These are phyloP conservation scores for Choristoneura rosaceana DNA, from an alignment of 2,888 invertebrate genomes.

Conservation along the genomic window DNA sequence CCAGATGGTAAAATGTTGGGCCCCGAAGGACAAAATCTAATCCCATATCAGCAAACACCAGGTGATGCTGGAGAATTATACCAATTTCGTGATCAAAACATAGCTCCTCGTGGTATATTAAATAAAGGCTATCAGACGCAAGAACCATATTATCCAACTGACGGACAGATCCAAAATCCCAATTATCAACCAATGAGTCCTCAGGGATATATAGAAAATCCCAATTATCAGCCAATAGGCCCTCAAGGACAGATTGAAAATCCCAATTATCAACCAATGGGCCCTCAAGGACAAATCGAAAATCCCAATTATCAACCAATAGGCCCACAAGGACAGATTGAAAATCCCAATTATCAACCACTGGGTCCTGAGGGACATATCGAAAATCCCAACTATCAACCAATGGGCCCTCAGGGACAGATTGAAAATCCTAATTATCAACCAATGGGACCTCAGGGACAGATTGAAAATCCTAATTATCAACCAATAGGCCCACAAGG, in stretches of 20 bases:
- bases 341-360: not conserved
- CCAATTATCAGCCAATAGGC: no score
- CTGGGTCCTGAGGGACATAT: not conserved
- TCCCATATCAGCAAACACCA: not conserved
- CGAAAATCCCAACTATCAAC: not conserved
- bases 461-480: not conserved
- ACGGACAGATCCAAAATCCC: no score
- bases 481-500: not conserved
- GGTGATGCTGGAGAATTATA: not conserved
- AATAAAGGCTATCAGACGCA: no score
- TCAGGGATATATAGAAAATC: no score
- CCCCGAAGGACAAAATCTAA: not conserved
- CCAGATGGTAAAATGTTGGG: not conserved
- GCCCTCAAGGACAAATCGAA: no score
- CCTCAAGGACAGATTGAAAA: no score
- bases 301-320: no score
- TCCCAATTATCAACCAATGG: no score
- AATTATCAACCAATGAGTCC: no score
- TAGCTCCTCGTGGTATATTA: no score
- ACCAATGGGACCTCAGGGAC: not conserved
- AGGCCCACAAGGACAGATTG: no score
- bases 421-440: not conserved
- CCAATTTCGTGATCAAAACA: not conserved
- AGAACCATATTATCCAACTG: no score
- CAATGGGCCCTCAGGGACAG: not conserved